These are phyloP conservation scores for Eubasilissa regina DNA, from an alignment of 1,140 invertebrate genomes.

Conservation along the genomic window DNA sequence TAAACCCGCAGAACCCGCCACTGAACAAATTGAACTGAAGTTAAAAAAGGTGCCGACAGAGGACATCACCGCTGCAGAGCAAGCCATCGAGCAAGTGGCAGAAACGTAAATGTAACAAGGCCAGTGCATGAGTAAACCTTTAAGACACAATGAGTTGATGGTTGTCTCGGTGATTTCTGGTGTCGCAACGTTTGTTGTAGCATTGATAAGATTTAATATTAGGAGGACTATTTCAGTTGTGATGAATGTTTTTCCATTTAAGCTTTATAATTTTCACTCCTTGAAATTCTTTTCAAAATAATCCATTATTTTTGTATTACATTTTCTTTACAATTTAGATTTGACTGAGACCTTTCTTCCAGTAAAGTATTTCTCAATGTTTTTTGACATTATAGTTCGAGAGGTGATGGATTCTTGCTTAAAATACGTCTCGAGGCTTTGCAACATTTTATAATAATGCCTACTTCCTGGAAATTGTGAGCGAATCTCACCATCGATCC, in stretches of 20 bases:
- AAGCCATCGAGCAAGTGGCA: slow-evolving; percentile 39
- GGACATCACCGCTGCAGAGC: slow-evolving; percentile 39
- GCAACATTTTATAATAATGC: too few relatives aligned
- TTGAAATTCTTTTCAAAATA: neutral
- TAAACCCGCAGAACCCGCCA: slow-evolving; percentile 27
- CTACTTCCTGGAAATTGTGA: too few relatives aligned
- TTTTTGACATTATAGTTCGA: slow-evolving; percentile 1
- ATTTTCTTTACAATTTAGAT: slow-evolving; percentile 6
- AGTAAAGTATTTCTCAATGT: slow-evolving; percentile 2
- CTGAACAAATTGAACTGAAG: slow-evolving; percentile 34
- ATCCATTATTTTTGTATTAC: slow-evolving; percentile 19
- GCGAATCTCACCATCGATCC: too few relatives aligned
- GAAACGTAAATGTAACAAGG: slow-evolving; percentile 51
- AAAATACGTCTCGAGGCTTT: too few relatives aligned
- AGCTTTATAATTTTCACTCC: neutral
- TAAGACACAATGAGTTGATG: slow-evolving; percentile 16
- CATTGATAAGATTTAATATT: slow-evolving; percentile 17
- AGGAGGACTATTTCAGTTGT: slow-evolving; percentile 38
- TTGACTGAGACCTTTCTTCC: slow-evolving; percentile 27
- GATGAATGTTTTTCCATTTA: slow-evolving; percentile 29
- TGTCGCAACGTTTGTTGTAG: slow-evolving; percentile 24
- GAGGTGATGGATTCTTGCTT: slow-evolving; percentile 17
- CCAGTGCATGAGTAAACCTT: slow-evolving; percentile 20
- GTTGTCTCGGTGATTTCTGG: neutral
- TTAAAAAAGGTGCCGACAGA: slow-evolving; percentile 52